A percentile compares a stretch with the other conserved stretches of the same genome.
Conservation (phyloP, 2,888 invertebrate genomes). For the Eupithecia subfuscata region DNA sequence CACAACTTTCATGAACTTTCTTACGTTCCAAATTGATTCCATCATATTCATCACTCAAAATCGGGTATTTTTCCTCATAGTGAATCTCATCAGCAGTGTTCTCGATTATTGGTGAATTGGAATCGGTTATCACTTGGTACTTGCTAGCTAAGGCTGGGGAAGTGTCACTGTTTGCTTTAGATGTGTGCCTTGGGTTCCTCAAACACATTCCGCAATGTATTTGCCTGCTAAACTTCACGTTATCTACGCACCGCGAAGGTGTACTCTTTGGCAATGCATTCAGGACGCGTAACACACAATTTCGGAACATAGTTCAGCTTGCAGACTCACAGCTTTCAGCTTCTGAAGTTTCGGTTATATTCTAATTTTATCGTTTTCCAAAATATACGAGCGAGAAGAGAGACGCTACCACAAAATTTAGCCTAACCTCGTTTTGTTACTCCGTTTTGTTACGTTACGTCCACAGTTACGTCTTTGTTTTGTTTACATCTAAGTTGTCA, state of each 20-base stretch:
- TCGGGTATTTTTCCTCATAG: constrained; percentile 59
- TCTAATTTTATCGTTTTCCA: neutral
- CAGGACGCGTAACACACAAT: constrained; percentile 32
- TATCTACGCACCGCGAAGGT: constrained; percentile 46
- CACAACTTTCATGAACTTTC: constrained; percentile 45
- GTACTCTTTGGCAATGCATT: constrained; percentile 32
- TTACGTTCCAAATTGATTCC: constrained; percentile 85
- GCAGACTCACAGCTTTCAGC: neutral
- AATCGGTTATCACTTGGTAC: constrained; percentile 88
- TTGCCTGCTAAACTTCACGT: constrained; percentile 56
- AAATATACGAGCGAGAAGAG: neutral
- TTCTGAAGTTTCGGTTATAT: neutral
- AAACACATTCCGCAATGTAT: constrained; percentile 69
- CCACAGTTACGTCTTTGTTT: neutral
- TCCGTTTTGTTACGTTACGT: too few relatives aligned
- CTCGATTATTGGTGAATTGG: constrained; percentile 87
- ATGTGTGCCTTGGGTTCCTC: constrained; percentile 67
- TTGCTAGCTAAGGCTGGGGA: constrained; percentile 82
- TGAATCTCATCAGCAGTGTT: constrained; percentile 88
- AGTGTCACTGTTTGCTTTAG: constrained; percentile 65
- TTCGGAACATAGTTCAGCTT: constrained; percentile 35
- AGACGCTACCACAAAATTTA: neutral
- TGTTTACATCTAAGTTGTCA: neutral
- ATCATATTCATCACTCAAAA: constrained; percentile 85
- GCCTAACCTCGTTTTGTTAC: too few relatives aligned